Evolutionary conservation across 2,113 vertebrate species (phyloP).

Genomic region (Oplegnathus fasciatus): DNA sequence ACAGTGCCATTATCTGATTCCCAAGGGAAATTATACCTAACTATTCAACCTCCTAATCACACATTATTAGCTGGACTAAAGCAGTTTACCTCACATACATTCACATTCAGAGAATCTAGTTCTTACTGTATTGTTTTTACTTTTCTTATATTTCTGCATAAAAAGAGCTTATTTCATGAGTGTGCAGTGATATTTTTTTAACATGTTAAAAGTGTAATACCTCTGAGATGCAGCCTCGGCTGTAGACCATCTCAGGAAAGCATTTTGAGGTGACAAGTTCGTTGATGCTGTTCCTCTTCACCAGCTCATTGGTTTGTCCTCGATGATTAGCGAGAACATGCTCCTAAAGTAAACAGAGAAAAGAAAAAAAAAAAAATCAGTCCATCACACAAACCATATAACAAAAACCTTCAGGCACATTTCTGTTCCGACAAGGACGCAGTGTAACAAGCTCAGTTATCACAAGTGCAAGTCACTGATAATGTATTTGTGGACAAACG

Average conservation of each 20-base stretch:
- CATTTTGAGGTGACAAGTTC: neutral
- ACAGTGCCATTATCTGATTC: neutral
- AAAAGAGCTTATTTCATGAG: neutral
- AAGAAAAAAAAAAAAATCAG: neutral
- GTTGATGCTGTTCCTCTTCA: neutral
- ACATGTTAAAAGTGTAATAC: neutral
- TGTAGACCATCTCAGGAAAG: rapidly evolving
- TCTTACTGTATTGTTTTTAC: neutral
- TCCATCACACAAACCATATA: neutral
- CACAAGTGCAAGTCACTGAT: too few relatives aligned
- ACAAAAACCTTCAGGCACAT: neutral
- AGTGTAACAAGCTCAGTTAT: neutral
- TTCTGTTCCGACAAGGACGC: neutral
- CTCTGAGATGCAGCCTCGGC: rapidly evolving
- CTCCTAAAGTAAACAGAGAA: neutral
- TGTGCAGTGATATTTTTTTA: neutral
- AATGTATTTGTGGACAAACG: neutral
- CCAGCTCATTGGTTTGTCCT: rapidly evolving
- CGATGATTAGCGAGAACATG: rapidly evolving
- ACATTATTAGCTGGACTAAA: neutral
- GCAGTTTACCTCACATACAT: neutral
- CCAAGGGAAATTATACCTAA: neutral
- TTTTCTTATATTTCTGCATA: neutral
- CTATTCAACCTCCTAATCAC: neutral
- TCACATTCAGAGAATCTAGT: neutral